Percentiles rank a stretch among this genome's conserved stretches.
phyloP scores from a whole-genome alignment of 2,888 invertebrate species.

The Pristionchus japonicus region DNA sequence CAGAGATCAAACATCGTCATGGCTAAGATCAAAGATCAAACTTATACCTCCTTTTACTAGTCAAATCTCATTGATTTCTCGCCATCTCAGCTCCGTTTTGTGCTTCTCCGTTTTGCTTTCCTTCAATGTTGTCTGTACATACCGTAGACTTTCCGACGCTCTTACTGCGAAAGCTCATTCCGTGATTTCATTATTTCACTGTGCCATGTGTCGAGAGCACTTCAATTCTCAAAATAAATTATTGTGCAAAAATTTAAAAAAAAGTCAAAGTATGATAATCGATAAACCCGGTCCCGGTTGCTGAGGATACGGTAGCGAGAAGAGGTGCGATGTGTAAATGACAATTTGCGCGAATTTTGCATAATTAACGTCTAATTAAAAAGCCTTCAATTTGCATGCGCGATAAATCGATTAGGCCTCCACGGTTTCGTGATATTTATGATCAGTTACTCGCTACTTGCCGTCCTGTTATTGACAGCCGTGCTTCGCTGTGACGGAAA shows the following conservation, averaged over 20 bases:
- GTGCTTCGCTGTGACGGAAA: not conserved
- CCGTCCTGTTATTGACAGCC: not conserved
- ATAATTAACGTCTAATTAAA: no score
- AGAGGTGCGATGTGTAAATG: not conserved
- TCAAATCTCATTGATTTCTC: conserved; percentile 41
- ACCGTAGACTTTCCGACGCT: not conserved
- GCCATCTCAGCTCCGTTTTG: not conserved
- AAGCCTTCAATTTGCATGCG: not conserved
- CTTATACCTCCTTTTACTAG: conserved; percentile 20
- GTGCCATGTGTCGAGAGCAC: conserved; percentile 5
- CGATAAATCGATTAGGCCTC: not conserved
- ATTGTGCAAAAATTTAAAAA: not conserved
- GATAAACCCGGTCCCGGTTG: no score
- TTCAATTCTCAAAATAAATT: not conserved
- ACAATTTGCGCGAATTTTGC: no score
- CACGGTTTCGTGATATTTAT: not conserved
- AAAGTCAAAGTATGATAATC: not conserved
- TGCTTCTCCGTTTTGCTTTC: not conserved
- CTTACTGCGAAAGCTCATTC: not conserved
- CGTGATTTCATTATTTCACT: conserved; percentile 18
- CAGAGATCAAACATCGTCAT: not conserved
- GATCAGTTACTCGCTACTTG: not conserved
- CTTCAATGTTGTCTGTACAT: conserved; percentile 34
- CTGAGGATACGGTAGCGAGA: not conserved
- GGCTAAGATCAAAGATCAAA: conserved; percentile 38